phyloP scores from a whole-genome alignment of 2,113 vertebrate genomes.

The Protobothrops mucrosquamatus region DNA sequence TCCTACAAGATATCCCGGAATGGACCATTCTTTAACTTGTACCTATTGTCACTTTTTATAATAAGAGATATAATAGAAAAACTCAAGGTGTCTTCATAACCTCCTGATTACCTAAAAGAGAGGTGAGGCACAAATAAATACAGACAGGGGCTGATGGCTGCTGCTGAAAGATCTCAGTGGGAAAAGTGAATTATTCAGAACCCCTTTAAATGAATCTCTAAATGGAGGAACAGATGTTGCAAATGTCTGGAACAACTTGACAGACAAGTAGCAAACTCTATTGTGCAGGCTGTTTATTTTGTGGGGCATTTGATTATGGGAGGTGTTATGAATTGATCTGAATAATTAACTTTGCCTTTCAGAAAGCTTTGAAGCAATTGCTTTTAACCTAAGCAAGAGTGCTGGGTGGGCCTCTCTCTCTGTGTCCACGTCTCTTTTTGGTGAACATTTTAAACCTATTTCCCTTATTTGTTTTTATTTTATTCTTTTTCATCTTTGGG shows the following conservation, averaged over 20 bases:
- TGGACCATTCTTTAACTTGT: constrained; percentile 33
- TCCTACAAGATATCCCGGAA: neutral
- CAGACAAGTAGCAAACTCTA: neutral
- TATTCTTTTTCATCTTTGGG: neutral
- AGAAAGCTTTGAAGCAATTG: constrained; percentile 23
- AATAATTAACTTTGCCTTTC: constrained; percentile 45
- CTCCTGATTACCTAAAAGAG: constrained; percentile 3
- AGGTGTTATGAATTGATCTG: constrained; percentile 44
- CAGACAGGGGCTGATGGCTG: neutral
- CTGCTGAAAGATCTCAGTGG: constrained; percentile 4
- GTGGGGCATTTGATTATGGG: constrained; percentile 31
- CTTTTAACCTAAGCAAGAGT: neutral
- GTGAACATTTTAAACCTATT: constrained; percentile 7
- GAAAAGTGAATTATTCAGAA: constrained; percentile 1
- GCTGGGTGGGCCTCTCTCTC: neutral
- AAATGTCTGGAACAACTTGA: constrained; percentile 26
- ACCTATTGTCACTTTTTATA: constrained; percentile 19
- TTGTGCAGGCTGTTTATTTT: constrained; percentile 4
- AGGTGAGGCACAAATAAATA: constrained; percentile 37
- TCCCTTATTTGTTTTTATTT: neutral
- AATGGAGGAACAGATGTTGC: constrained; percentile 15
- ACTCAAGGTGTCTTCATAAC: neutral
- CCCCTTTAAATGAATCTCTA: constrained; percentile 30
- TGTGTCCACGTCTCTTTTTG: constrained; percentile 2
- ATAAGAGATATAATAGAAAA: constrained; percentile 35